Conservation (phyloP, 30 jellyfish, hydroid and myxozoan species). For the Phacellophora camtschatica region DNA sequence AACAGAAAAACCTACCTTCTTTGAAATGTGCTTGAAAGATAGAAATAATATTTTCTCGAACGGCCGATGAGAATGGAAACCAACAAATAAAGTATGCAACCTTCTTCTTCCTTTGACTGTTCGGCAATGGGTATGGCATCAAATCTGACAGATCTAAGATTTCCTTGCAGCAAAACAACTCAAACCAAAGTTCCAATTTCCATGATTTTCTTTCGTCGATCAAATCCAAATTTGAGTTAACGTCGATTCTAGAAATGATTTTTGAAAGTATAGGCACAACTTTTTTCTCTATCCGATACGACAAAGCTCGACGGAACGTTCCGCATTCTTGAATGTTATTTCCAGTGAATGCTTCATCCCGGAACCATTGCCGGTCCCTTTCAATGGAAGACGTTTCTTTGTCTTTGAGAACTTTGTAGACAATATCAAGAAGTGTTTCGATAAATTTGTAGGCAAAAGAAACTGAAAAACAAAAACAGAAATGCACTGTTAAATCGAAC, state of each 20-base stretch:
- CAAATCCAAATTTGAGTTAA: constrained; percentile 36
- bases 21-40: constrained; percentile 1
- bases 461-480: too few relatives aligned
- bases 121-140: not conserved
- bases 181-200: constrained; percentile 21
- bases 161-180: constrained; percentile 12
- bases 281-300: constrained; percentile 55
- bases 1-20: constrained; percentile 3
- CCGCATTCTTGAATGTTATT: constrained; percentile 71
- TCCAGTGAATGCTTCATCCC: constrained; percentile 67
- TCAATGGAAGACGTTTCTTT: constrained; percentile 35
- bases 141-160: not conserved
- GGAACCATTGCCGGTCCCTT: constrained; percentile 50
- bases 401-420: constrained; percentile 6
- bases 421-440: not conserved
- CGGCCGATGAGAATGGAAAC: constrained; percentile 42
- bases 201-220: not conserved
- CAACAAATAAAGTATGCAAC: not conserved
- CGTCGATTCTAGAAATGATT: constrained; percentile 39
- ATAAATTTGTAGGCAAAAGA: not conserved
- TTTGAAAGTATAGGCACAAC: constrained; percentile 44
- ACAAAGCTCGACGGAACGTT: constrained; percentile 77
- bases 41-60: constrained; percentile 12
- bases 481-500: too few relatives aligned
- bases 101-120: not conserved